Evolutionary conservation across 2,888 invertebrate genomes (phyloP), one percentile per base, ranked within the genome.

Genomic region (Cremastinae sp.): DNA sequence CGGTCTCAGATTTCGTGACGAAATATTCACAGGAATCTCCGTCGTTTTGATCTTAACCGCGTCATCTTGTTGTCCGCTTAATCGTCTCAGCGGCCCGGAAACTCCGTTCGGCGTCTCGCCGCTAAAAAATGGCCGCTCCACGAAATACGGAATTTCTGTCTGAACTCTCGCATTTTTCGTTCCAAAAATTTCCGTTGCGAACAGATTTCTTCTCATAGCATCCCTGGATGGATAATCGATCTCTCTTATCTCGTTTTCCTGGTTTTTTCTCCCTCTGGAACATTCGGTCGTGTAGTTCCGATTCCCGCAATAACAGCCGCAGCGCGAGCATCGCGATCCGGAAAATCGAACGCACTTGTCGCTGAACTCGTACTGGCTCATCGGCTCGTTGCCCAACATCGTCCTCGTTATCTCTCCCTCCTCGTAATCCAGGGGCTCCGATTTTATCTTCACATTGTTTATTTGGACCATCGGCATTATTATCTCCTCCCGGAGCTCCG

Each of bases 381-480:
- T 82, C 14, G 79, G 78, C n/a, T 75, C 79, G 18, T 80, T 79
- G 0, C 75, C 79, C 9, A 61, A 36, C 0, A 58, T 45, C 0
- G 16, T 8, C n/a, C 43, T 53, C n/a, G 64, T 18, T 0, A 41
- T 43, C 7, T 69, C 54, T 12, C 53, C 38, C 0, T 59, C 62
- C 18, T 71, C 72, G 51, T 81, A 82, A 45, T 88, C 85, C 1
- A 81, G 78, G 0, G 84, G 85, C 61, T 88, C 88, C 5, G 82
- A 74, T 75, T 88, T 87, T n/a, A 88, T 85, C 73, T 85, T 87
- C 16, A 86, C 75, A 47, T 84, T 84, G 61, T 84, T 84, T 78
- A 89, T 87, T 4, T 87, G 87, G 20, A 89, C 89, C 89, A 89
- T 89, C 1, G 89, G 89, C 9, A 82, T 78, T 18, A 79, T 78